Evolutionary conservation across 2,888 invertebrate genomes (phyloP), one percentile per base, ranked within the genome.

Genomic region (Eristalis arbustorum): DNA sequence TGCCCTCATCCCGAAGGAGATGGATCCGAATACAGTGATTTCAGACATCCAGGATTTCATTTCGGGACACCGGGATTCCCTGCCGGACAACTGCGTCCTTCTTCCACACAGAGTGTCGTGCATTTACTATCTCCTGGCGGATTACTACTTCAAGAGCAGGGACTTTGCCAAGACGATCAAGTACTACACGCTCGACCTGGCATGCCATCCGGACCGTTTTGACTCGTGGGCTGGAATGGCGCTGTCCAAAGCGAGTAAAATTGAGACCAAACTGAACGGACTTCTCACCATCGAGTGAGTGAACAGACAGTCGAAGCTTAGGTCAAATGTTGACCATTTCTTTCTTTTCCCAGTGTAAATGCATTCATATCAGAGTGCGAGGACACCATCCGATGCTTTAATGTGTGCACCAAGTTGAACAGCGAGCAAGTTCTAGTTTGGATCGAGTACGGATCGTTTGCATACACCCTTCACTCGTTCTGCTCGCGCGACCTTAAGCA

Each of bases 171-270:
- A 95, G 91, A 96, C 98, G 13, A 94, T 96, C 2, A 96, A 96
- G 90, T 98, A 96, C 92, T 98, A 98, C 91, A 94, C 96, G 75
- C 93, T 96, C 89, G 98, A 99, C 93, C 93, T 98, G 28, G 96
- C 97, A 88, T 94, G 97, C 37, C 96, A 96, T 92, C 96, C 96
- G 1, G 93, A 94, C 72, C 94, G 98, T 69, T 94, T 98, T 80
- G 98, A 98, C 93, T 97, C 98, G 0, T 98, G 98, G 98, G 98
- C 98, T 1, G 96, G 97, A 73, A 95, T 98, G 91, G 97, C 98
- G 0, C 93, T 98, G 84, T 95, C 96, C 0, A 96, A 96, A 90
- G 95, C 95, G 3, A 95, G 96, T 79, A 95, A 95, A 90, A 94
- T 98, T 74, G 98, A 98, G 90, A 96, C 95, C 57, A 95, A 96